A percentile compares a stretch with the other conserved stretches of the same genome.
These are phyloP conservation scores for Platynereis dumerilii DNA, from an alignment of 2,888 invertebrate species.

Conservation along the genomic window DNA sequence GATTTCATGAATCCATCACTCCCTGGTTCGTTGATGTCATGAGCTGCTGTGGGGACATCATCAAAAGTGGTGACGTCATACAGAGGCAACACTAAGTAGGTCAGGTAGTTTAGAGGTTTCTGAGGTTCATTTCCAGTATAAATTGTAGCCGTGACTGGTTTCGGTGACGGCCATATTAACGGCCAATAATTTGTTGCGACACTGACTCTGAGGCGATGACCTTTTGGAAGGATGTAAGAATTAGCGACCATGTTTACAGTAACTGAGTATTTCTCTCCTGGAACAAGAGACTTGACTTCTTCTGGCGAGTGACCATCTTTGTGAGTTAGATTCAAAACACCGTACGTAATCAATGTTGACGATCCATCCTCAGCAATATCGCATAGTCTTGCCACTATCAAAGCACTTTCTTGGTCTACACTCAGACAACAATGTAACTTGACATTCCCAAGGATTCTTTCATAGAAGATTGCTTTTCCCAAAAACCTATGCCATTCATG, in stretches of 20 bases:
- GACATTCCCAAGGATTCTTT: constrained; percentile 15
- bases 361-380: constrained; percentile 16
- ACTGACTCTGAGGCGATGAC: constrained; percentile 11
- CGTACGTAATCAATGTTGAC: constrained; percentile 23
- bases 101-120: not conserved
- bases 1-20: no score
- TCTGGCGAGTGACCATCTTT: constrained; percentile 15
- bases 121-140: constrained; percentile 5
- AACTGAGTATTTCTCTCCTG: constrained; percentile 16
- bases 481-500: no score
- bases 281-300: constrained; percentile 9
- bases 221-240: constrained; percentile 11
- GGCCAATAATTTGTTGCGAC: constrained; percentile 18
- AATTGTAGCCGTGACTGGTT: not conserved
- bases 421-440: not conserved
- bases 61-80: no score
- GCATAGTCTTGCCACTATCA: constrained; percentile 19
- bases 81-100: no score
- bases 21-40: no score
- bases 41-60: no score
- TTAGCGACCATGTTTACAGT: constrained; percentile 7
- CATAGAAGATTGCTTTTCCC: no score
- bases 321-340: constrained; percentile 23
- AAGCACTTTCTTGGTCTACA: not conserved
- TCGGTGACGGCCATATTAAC: constrained; percentile 15